Base-by-base conservation (phyloP, 1,140 invertebrate genomes). In the Papilio dardanus region DNA sequence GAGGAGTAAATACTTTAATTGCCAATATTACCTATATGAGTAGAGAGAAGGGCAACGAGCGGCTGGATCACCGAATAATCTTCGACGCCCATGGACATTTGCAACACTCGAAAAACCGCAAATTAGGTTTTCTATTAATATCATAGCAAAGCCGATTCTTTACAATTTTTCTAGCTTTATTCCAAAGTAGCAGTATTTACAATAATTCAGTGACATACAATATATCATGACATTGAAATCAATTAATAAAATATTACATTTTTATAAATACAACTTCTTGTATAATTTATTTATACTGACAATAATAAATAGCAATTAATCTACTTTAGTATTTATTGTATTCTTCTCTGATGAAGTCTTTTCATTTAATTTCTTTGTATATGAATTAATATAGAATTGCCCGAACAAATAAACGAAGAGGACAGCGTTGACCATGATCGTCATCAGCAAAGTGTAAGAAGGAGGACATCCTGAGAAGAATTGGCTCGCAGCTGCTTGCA, bases 381-480 rank as follows among this genome's bases (percentile, higher is more conserved):
- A 87, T 6, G 82, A 71, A 16, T 84, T 85, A 0, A 80, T 24
- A 62, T 86, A 88, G 54, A 88, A 88, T 12, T 84, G 79, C 5
- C 76, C 76, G 35, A 88, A 88, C 1, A 88, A 71, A 66, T 83
- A 85, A 10, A 85, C 68, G 46, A 88, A 86, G 28, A 87, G 28
- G 0, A 76, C 10, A 2, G 77, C 76, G 65, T 88, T 88, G 3
- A 81, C 58, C 19, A 74, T 37, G 8, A 87, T 81, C 0, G 77
- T 50, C 3, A 66, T 21, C 8, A 81, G 24, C 1, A 88, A 54
- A 10, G 77, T 76, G 35, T 82, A 79, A 0, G 87, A 82, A 3
- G 85, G 83, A 0, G 54, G 76, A 58, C 87, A 88, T 7, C 81
- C 79, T n/a, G 83, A 81, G 1, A 78, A 31, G 3, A 75, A 16